Percentiles rank a stretch among this genome's conserved stretches.
These are phyloP conservation scores for Idaea aversata DNA, from an alignment of 2,888 invertebrate genomes.

Conservation along the genomic window DNA sequence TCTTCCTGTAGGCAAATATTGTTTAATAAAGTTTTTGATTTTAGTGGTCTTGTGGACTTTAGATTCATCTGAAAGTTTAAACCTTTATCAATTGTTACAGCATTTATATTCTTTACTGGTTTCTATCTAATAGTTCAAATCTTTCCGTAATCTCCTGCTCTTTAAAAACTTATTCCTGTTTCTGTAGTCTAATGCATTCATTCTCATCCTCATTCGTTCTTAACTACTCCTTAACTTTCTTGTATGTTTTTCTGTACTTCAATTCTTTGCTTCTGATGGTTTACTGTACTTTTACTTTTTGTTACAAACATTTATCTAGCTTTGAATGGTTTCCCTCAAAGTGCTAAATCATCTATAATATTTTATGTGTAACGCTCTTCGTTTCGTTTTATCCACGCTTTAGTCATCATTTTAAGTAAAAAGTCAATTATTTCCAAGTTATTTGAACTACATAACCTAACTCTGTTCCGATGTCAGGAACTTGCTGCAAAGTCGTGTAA, in stretches of 20 bases:
- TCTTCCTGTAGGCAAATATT: background rate
- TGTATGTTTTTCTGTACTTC: too few relatives aligned
- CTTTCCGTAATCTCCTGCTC: too few relatives aligned
- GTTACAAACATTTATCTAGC: background rate
- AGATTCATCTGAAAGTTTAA: background rate
- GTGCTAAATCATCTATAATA: background rate
- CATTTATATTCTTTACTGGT: too few relatives aligned
- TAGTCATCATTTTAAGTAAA: background rate
- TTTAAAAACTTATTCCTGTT: too few relatives aligned
- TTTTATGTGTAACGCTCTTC: background rate
- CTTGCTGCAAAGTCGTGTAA: constrained; percentile 10
- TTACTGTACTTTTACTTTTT: too few relatives aligned
- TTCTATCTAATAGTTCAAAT: too few relatives aligned
- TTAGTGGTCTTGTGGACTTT: background rate
- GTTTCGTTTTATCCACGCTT: background rate
- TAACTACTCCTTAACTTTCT: too few relatives aligned
- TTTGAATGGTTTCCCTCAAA: background rate
- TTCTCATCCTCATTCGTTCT: too few relatives aligned
- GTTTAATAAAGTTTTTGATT: background rate
- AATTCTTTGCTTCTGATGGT: too few relatives aligned
- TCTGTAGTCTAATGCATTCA: too few relatives aligned
- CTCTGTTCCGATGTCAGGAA: background rate
- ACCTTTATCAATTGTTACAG: too few relatives aligned
- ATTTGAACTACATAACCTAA: background rate
- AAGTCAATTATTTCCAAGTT: background rate